Conservation (phyloP, 2,888 invertebrate species). For the Tillus elongatus region DNA sequence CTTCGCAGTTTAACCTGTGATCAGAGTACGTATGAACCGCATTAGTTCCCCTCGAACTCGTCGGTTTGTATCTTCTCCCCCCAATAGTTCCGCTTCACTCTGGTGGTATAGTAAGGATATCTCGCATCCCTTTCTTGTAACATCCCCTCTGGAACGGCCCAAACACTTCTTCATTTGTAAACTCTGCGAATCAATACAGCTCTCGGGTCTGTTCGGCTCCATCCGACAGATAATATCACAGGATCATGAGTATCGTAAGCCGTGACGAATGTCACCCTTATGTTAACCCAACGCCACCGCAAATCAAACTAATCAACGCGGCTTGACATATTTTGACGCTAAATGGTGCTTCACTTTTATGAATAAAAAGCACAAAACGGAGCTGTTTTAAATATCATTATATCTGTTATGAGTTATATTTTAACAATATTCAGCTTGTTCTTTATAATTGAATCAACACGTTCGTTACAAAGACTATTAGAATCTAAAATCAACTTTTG, state of each 20-base stretch:
- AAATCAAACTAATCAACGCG: conserved; percentile 33
- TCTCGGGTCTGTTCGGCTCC: conserved; percentile 31
- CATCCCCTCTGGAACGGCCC: not conserved
- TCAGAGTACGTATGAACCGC: conserved; percentile 31
- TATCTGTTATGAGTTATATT: too few species aligned
- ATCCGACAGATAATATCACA: conserved; percentile 31
- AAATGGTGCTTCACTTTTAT: too few species aligned
- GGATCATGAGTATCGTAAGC: conserved; percentile 32
- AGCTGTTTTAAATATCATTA: too few species aligned
- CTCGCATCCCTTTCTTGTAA: too few species aligned
- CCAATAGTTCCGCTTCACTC: too few species aligned
- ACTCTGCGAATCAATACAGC: conserved; percentile 36
- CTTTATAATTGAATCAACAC: too few species aligned
- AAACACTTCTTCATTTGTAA: conserved; percentile 36
- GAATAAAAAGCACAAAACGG: too few species aligned
- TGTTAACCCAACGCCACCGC: conserved; percentile 31
- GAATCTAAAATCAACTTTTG: too few species aligned
- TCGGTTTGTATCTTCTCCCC: not conserved
- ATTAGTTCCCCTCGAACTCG: conserved; percentile 24
- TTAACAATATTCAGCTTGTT: too few species aligned
- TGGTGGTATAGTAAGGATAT: too few species aligned
- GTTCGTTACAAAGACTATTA: too few species aligned
- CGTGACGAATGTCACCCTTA: conserved; percentile 36
- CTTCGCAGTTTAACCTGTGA: conserved; percentile 35
- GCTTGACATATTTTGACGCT: conserved; percentile 15